Percentiles rank a stretch among this genome's conserved stretches.
Evolutionary conservation across 2,797 vertebrate species (phyloP).

Genomic region (Fistularia commersonii): DNA sequence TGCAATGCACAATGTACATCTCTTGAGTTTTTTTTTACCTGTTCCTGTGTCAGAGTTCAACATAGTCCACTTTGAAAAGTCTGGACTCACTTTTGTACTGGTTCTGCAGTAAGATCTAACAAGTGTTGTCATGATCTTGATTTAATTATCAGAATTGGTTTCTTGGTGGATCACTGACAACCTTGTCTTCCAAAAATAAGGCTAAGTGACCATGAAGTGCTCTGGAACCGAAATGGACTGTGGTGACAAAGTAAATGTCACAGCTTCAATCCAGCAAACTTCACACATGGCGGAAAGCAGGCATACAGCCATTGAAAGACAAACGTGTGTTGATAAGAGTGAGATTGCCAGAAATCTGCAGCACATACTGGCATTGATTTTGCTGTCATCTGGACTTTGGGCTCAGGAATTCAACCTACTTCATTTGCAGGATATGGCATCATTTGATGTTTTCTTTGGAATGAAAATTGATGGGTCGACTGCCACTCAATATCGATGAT

Average conservation of each 20-base stretch:
- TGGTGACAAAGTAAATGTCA: constrained; percentile 8
- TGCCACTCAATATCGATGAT: constrained; percentile 1
- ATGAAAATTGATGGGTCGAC: constrained; percentile 16
- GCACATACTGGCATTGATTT: constrained; percentile 26
- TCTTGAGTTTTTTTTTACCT: too few species aligned
- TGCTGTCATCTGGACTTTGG: constrained; percentile 26
- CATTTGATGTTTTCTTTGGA: constrained; percentile 19
- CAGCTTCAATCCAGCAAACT: constrained; percentile 14
- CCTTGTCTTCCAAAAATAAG: background rate
- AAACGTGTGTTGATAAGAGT: constrained; percentile 22
- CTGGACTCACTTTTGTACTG: too few species aligned
- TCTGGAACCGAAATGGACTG: background rate
- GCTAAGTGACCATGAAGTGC: background rate
- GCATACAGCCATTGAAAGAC: constrained; percentile 21
- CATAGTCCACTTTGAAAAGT: too few species aligned
- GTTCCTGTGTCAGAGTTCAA: too few species aligned
- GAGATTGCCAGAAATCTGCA: constrained; percentile 38
- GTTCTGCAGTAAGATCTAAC: too few species aligned
- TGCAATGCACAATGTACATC: too few species aligned
- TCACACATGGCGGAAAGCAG: constrained; percentile 15
- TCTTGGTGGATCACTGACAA: background rate
- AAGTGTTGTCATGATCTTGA: background rate
- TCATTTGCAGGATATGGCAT: constrained; percentile 31
- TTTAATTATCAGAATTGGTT: background rate
- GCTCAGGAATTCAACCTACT: constrained; percentile 28